These are phyloP conservation scores for Unio delphinus DNA, from an alignment of 2,888 invertebrate genomes.

Conservation along the genomic window DNA sequence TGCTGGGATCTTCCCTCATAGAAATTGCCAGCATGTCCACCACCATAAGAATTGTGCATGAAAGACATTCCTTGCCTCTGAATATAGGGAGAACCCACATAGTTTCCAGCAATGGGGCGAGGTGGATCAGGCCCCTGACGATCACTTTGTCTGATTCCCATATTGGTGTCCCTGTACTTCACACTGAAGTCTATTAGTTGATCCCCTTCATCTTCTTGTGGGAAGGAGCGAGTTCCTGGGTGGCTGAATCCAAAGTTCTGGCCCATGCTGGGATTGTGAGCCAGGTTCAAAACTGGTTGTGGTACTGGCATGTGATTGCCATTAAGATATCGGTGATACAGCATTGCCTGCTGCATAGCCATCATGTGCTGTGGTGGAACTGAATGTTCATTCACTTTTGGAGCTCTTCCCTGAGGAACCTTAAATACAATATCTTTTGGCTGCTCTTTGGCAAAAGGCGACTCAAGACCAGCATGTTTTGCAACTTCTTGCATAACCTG, in stretches of 20 bases:
- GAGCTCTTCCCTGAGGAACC: slow-evolving; percentile 2
- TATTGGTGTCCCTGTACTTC: slow-evolving; percentile 36
- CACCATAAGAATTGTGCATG: too few species aligned
- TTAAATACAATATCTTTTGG: slow-evolving; percentile 6
- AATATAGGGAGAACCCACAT: slow-evolving; percentile 27
- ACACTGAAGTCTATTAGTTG: slow-evolving; percentile 62
- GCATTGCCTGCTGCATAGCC: slow-evolving; percentile 9
- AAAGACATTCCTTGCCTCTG: slow-evolving; percentile 3
- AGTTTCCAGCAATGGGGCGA: slow-evolving; percentile 48
- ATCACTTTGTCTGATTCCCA: slow-evolving; percentile 2
- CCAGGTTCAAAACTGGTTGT: slow-evolving; percentile 5
- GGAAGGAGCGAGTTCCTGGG: slow-evolving; percentile 8
- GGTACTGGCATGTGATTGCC: background rate
- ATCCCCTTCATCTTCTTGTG: slow-evolving; percentile 40
- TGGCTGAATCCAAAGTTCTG: slow-evolving; percentile 8
- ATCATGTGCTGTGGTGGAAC: slow-evolving; percentile 1
- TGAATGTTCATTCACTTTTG: slow-evolving; percentile 11
- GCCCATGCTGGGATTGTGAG: slow-evolving; percentile 7
- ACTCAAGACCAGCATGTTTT: slow-evolving; percentile 61
- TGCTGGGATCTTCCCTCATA: slow-evolving; percentile 1
- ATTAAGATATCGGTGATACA: slow-evolving; percentile 12
- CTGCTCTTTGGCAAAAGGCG: slow-evolving; percentile 4
- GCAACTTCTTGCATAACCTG: slow-evolving; percentile 68
- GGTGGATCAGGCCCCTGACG: slow-evolving; percentile 18
- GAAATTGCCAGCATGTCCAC: too few species aligned